Evolutionary conservation across 2,888 invertebrate genomes (phyloP), one percentile per base, ranked within the genome.

Genomic region (Monoplex corrugatus): DNA sequence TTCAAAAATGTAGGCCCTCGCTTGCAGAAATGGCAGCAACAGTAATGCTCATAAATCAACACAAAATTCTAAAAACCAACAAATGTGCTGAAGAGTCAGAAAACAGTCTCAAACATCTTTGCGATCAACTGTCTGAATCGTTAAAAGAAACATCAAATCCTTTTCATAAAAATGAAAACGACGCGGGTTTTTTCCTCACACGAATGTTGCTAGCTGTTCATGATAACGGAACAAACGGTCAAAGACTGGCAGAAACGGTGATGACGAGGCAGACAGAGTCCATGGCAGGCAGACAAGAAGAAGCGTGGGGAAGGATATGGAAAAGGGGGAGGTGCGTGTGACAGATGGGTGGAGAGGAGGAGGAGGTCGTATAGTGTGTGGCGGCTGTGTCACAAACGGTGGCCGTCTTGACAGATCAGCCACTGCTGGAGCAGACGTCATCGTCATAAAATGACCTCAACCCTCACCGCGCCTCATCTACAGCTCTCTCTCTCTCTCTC

Each of bases 341-440:
- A 75, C 35, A 35, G 75, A 35, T 75, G 75, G 75, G 35, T n/a
- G 75, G 75, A 75, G 38, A 35, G 13, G 75, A 35, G 35, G 75
- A 16, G 38, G 78, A n/a, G 40, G 78, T 40, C 57, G 78, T 10
- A 35, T 19, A 43, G 23, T 40, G 43, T 43, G 43, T 28, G 43
- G 80, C 43, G 43, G 44, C 80, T 82, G 80, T 82, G 80, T 35
- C 84, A 84, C 84, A 50, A 84, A 84, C 32, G 35, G 84, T 57
- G 84, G 84, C 84, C 57, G 50, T 38, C 50, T 45, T 84, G 84
- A 57, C 84, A 45, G 84, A 84, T 84, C 84, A 84, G 84, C 50
- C 50, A 75, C 75, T 75, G 75, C 75, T 75, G 35, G 16, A 50
- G 16, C n/a, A 84, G 84, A 84, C 84, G 84, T 84, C 84, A 84